Conservation (phyloP, 2,797 vertebrate species). For the Botia kubotai region DNA sequence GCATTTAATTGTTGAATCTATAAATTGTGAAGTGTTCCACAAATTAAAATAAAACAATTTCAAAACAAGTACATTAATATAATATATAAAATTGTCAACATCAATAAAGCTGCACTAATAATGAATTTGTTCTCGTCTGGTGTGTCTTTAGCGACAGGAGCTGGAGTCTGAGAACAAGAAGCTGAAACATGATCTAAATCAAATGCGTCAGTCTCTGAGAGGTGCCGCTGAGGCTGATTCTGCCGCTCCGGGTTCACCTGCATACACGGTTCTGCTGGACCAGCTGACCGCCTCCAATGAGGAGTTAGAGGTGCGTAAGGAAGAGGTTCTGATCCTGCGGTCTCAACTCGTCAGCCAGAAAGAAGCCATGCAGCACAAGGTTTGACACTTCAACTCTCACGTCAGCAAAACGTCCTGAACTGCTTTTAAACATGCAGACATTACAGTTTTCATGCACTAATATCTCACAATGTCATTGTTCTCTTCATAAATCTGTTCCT, state of each 20-base stretch:
- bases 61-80: not conserved
- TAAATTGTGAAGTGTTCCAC: not conserved
- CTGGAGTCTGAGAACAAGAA: slow-evolving; percentile 99
- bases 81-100: not conserved
- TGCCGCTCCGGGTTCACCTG: slow-evolving; percentile 87
- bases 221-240: slow-evolving; percentile 79
- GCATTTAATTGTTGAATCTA: no score
- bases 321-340: slow-evolving; percentile 95
- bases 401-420: not conserved
- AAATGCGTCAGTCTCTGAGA: slow-evolving; percentile 88
- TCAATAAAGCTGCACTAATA: not conserved
- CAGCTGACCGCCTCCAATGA: slow-evolving; percentile 93
- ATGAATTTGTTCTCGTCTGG: not conserved
- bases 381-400: slow-evolving; percentile 60
- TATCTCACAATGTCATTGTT: slow-evolving; percentile 49
- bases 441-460: not conserved
- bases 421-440: not conserved
- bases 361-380: slow-evolving; percentile 95
- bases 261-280: slow-evolving; percentile 93
- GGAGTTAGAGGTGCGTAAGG: slow-evolving; percentile 96
- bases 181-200: slow-evolving; percentile 90
- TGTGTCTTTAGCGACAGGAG: slow-evolving; percentile 87
- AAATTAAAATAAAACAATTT: not conserved
- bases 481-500: slow-evolving; percentile 67
- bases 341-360: slow-evolving; percentile 98